Evolutionary conservation across 2,113 vertebrate species (phyloP).

Genomic region (Toxotes jaculatrix): DNA sequence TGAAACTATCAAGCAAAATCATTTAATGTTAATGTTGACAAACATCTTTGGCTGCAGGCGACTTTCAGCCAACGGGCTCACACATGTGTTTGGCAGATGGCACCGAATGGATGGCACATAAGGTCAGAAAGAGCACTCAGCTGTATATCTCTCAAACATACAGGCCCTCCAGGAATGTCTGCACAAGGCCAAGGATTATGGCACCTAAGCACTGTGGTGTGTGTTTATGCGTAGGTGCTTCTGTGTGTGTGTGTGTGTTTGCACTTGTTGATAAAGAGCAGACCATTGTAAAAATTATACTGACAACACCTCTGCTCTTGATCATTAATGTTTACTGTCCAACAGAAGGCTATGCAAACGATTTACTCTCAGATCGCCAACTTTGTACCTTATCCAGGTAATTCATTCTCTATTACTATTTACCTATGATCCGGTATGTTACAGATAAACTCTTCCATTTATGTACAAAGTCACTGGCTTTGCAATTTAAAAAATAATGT

Average conservation of each 20-base stretch:
- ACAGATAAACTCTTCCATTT: not conserved
- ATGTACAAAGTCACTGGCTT: not conserved
- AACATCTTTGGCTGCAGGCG: constrained; percentile 44
- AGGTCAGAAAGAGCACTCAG: constrained; percentile 72
- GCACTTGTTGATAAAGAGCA: constrained; percentile 61
- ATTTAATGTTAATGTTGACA: constrained; percentile 46
- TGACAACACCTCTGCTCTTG: constrained; percentile 30
- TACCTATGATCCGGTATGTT: not conserved
- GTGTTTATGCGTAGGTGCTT: constrained; percentile 20
- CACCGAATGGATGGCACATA: constrained; percentile 70
- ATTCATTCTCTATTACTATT: not conserved
- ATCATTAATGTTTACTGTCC: constrained; percentile 43
- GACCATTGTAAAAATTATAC: constrained; percentile 30
- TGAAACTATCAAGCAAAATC: not conserved
- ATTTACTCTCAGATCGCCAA: constrained; percentile 8
- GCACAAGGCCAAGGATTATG: constrained; percentile 69
- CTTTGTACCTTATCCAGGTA: not conserved
- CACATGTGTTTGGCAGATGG: constrained; percentile 81
- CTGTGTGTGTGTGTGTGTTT: constrained; percentile 26
- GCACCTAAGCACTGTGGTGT: constrained; percentile 31
- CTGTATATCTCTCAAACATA: constrained; percentile 74
- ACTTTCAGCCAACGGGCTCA: constrained; percentile 28
- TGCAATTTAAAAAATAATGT: not conserved
- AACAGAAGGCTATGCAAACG: not conserved
- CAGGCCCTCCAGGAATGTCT: constrained; percentile 74